phyloP scores from a whole-genome alignment of 2,888 invertebrate species.

The Cephus rjabovi region DNA sequence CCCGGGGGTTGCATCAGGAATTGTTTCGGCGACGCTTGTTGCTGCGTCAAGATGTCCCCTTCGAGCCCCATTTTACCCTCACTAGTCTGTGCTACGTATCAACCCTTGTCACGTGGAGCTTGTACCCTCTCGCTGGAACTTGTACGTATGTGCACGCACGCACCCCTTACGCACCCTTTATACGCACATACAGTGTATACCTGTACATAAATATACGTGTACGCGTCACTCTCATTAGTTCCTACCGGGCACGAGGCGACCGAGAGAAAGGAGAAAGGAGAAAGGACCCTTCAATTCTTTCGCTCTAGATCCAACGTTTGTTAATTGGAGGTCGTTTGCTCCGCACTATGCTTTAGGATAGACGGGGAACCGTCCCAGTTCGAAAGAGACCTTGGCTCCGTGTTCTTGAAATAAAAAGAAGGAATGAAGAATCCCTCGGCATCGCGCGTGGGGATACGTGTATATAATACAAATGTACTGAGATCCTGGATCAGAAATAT shows the following conservation, averaged over 20 bases:
- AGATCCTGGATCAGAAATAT: neutral
- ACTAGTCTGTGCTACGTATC: neutral
- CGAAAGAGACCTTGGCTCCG: neutral
- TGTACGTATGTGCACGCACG: slow-evolving; percentile 8
- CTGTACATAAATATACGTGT: slow-evolving; percentile 16
- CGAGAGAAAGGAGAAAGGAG: slow-evolving; percentile 38
- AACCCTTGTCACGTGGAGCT: slow-evolving; percentile 31
- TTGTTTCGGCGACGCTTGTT: slow-evolving; percentile 33
- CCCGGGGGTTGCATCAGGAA: slow-evolving; percentile 24
- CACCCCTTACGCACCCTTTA: slow-evolving; percentile 12
- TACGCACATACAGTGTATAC: neutral
- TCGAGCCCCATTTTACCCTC: slow-evolving; percentile 10
- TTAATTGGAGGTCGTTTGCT: slow-evolving; percentile 59
- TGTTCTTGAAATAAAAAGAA: neutral
- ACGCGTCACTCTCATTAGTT: slow-evolving; percentile 44
- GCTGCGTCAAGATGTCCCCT: slow-evolving; percentile 28
- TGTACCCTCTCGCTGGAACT: slow-evolving; percentile 27
- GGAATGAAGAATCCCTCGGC: neutral
- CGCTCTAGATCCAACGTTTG: slow-evolving; percentile 61
- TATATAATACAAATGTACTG: neutral
- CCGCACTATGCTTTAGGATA: neutral
- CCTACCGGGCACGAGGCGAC: slow-evolving; percentile 19
- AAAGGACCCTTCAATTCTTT: slow-evolving; percentile 60
- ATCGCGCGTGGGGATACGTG: neutral
- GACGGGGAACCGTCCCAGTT: neutral